Evolutionary conservation across 1,140 invertebrate species (phyloP), one percentile per base, ranked within the genome.

Genomic region (Caligus rogercresseyi): DNA sequence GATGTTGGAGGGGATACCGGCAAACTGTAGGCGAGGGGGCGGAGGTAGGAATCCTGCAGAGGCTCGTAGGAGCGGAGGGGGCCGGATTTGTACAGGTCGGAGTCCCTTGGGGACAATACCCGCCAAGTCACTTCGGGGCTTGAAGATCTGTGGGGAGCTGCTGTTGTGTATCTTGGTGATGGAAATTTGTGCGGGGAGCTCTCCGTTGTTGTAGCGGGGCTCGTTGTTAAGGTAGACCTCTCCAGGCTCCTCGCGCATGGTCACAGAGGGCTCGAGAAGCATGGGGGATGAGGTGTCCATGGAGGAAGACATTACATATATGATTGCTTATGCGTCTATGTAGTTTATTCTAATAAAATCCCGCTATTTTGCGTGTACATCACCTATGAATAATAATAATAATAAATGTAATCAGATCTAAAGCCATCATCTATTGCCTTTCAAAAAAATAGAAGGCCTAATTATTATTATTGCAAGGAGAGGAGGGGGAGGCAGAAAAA

Each of bases 171-270:
- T 25, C 21, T 43, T 25, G 23, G 57, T 60, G 23, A 60, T 60
- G 2, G 57, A 60, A 16, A 60, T 60, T 18, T 60, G 20, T 14
- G 57, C 57, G 2, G 57, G 57, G 15, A 60, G 26, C 14, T 60
- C 54, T 20, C 54, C 54, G 24, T 21, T 21, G 24, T 20, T 25
- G 43, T 24, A 60, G 4, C 26, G 16, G 2, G 57, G 18, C 3
- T 60, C 57, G 21, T 60, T 19, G 23, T 60, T 25, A 3, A 60
- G 18, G 2, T 13, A 19, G 57, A 60, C 26, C 26, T 60, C 57
- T 18, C 57, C 57, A 25, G 57, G 24, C n/a, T 60, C 57, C 21
- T 60, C 57, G 57, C 26, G 57, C 57, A 60, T 60, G 57, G 57
- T 60, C 16, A 60, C 26, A 7, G 21, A 21, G 3, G 57, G 57